Evolutionary conservation across 1,140 invertebrate genomes (phyloP).

Genomic region (Heliconius melpomene): DNA sequence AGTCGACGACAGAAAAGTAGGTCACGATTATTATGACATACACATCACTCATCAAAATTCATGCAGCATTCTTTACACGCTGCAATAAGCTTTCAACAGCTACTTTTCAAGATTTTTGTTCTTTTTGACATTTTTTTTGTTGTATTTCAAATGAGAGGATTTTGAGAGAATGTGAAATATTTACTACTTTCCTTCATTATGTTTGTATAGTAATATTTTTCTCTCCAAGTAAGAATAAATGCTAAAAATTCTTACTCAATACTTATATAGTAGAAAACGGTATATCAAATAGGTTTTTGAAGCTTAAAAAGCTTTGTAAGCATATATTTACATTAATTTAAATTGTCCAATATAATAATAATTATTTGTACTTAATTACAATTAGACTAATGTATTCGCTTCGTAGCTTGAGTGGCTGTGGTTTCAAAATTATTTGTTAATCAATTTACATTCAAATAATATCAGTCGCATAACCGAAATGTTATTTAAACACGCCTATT

Average conservation of each 20-base stretch:
- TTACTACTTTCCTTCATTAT: too few species aligned
- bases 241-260: too few species aligned
- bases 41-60: conserved; percentile 13
- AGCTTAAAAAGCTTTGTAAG: not conserved
- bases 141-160: not conserved
- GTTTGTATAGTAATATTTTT: too few species aligned
- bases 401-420: conserved; percentile 5
- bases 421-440: not conserved
- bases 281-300: too few species aligned
- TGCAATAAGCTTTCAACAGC: not conserved
- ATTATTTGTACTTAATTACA: not conserved
- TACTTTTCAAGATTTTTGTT: not conserved
- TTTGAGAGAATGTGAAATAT: too few species aligned
- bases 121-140: not conserved
- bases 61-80: conserved; percentile 3
- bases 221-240: too few species aligned
- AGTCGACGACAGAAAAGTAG: not conserved
- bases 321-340: not conserved
- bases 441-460: conserved; percentile 11
- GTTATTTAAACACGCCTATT: not conserved
- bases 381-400: not conserved
- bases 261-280: too few species aligned
- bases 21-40: conserved; percentile 2
- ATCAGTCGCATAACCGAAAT: conserved; percentile 1
- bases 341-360: not conserved